These are phyloP conservation scores for Hemitrygon akajei DNA, from an alignment of 2,797 vertebrate species.

Conservation along the genomic window DNA sequence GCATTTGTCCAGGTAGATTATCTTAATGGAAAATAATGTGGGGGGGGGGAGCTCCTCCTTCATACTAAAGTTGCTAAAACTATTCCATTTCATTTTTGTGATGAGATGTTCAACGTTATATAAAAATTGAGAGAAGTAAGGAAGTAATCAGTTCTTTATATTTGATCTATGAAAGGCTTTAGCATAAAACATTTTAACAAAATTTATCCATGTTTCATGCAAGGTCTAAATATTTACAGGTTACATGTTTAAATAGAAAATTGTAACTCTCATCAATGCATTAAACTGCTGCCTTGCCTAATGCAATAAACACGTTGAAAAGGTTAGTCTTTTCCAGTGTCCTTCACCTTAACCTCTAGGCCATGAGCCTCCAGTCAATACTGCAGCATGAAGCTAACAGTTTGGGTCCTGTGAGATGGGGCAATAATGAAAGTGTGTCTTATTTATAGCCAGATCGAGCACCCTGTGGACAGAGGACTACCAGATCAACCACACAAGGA, in stretches of 20 bases:
- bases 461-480: not conserved
- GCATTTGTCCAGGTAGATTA: not conserved
- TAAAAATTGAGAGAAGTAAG: not conserved
- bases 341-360: not conserved
- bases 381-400: not conserved
- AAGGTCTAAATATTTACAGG: not conserved
- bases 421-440: not conserved
- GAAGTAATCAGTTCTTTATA: not conserved
- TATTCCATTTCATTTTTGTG: not conserved
- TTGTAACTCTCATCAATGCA: not conserved
- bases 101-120: not conserved
- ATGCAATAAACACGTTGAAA: not conserved
- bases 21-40: not conserved
- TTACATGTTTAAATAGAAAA: not conserved
- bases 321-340: not conserved
- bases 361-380: not conserved
- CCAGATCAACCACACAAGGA: not conserved
- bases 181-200: not conserved
- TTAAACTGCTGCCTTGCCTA: not conserved
- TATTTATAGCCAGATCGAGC: not conserved
- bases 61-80: not conserved
- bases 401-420: not conserved
- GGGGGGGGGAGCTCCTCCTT: not conserved
- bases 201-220: not conserved
- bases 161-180: not conserved